A percentile compares a stretch with the other conserved stretches of the same genome.
Conservation (phyloP, 2,888 invertebrate genomes). For the Epinotia ramella region DNA sequence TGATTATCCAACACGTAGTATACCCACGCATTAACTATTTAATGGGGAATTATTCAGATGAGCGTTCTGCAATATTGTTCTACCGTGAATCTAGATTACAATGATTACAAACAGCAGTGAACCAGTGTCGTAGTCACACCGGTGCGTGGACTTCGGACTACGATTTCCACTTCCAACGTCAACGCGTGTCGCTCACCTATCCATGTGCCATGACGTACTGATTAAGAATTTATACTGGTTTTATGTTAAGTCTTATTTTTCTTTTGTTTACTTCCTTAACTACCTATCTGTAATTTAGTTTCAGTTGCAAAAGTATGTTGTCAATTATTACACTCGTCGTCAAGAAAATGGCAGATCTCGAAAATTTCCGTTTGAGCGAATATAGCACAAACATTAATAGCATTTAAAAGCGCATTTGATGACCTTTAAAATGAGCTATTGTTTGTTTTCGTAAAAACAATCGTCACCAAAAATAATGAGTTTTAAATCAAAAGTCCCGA, state of each 20-base stretch:
- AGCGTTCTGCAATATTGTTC: not conserved
- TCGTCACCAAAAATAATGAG: too few relatives aligned
- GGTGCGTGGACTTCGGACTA: constrained; percentile 33
- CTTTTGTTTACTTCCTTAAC: not conserved
- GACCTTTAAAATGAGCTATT: too few relatives aligned
- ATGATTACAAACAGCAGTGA: not conserved
- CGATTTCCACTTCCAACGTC: constrained; percentile 24
- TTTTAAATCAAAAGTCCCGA: too few relatives aligned
- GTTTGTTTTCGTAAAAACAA: too few relatives aligned
- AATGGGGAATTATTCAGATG: not conserved
- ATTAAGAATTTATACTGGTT: constrained; percentile 2
- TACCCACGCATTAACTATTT: too few relatives aligned
- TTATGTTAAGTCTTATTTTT: not conserved
- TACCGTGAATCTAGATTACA: not conserved
- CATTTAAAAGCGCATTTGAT: too few relatives aligned
- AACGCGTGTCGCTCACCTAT: not conserved
- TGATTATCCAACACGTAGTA: too few relatives aligned
- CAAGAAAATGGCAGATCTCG: too few relatives aligned
- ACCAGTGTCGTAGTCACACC: not conserved
- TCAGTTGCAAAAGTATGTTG: not conserved
- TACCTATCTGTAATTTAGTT: not conserved
- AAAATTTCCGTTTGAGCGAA: too few relatives aligned
- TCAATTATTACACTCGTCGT: too few relatives aligned
- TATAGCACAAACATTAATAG: too few relatives aligned
- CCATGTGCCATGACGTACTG: not conserved